These are phyloP conservation scores for Drosophila engyochracea DNA, from an alignment of 2,888 invertebrate genomes.

Conservation along the genomic window DNA sequence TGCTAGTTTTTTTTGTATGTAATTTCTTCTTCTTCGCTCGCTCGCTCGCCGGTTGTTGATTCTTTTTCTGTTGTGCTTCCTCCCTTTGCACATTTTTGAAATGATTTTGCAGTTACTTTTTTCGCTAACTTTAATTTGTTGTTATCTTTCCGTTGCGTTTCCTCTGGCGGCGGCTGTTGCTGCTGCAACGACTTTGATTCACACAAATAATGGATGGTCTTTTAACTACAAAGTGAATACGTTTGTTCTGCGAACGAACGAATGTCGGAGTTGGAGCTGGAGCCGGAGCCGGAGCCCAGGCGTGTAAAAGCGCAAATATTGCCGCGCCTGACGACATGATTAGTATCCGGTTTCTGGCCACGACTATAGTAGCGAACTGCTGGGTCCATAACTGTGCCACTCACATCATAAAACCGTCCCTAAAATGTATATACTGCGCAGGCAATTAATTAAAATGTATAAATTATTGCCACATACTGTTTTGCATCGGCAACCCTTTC, in stretches of 20 bases:
- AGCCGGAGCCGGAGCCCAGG: neutral
- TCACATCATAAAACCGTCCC: conserved; percentile 47
- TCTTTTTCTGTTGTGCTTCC: conserved; percentile 46
- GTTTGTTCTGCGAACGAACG: conserved; percentile 30
- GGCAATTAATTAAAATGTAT: conserved; percentile 72
- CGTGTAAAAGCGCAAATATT: conserved; percentile 31
- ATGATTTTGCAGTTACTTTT: conserved; percentile 60
- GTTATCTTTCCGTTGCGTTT: conserved; percentile 43
- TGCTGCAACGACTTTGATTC: conserved; percentile 42
- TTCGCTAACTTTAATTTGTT: conserved; percentile 49
- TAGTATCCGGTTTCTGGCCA: conserved; percentile 26
- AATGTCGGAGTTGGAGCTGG: neutral
- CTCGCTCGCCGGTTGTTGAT: conserved; percentile 25
- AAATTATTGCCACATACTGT: conserved; percentile 50
- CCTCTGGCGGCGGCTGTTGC: conserved; percentile 20
- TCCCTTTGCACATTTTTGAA: conserved; percentile 63
- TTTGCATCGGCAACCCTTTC: conserved; percentile 21
- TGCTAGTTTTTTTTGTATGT: neutral
- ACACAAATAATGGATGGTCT: conserved; percentile 53
- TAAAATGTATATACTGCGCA: conserved; percentile 22
- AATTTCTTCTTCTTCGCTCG: conserved; percentile 13
- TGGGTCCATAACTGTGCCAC: conserved; percentile 4
- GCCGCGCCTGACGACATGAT: conserved; percentile 60
- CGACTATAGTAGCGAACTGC: neutral
- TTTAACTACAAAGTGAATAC: conserved; percentile 58